A percentile compares a stretch with the other conserved stretches of the same genome.
These are phyloP conservation scores for Odocoileus hemionus DNA, from an alignment of 2,113 vertebrate genomes.

Conservation along the genomic window DNA sequence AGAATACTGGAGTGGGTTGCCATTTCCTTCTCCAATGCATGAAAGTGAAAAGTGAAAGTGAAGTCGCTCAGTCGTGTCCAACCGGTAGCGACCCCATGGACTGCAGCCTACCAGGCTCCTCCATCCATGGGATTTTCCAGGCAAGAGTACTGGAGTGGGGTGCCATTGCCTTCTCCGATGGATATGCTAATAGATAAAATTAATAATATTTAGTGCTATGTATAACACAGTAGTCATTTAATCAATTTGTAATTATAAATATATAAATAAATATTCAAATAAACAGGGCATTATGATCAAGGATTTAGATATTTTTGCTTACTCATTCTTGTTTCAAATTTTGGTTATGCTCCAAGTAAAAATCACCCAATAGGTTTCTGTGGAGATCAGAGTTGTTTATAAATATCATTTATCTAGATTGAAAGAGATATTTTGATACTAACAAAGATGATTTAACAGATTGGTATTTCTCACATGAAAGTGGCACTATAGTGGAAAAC, in stretches of 20 bases:
- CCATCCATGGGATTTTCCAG: too few species aligned
- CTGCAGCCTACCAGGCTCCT: too few species aligned
- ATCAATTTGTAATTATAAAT: neutral
- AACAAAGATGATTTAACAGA: neutral
- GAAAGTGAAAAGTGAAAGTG: too few species aligned
- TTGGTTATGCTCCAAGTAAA: neutral
- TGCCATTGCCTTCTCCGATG: too few species aligned
- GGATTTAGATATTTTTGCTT: neutral
- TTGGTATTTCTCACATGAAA: neutral
- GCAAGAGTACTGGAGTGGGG: too few species aligned
- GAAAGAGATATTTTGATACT: neutral
- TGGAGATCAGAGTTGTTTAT: neutral
- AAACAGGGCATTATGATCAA: neutral
- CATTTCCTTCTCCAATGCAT: too few species aligned
- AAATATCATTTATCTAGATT: neutral
- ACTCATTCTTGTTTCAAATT: neutral
- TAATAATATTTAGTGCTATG: neutral
- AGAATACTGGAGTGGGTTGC: too few species aligned
- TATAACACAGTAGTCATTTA: neutral
- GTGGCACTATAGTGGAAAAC: neutral
- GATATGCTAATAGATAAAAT: neutral
- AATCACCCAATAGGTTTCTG: neutral
- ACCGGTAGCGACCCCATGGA: too few species aligned
- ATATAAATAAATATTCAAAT: neutral
- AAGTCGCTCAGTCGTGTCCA: too few species aligned